These are phyloP conservation scores for Sebastes nivosus DNA, from an alignment of 2,797 vertebrate genomes.

Conservation along the genomic window DNA sequence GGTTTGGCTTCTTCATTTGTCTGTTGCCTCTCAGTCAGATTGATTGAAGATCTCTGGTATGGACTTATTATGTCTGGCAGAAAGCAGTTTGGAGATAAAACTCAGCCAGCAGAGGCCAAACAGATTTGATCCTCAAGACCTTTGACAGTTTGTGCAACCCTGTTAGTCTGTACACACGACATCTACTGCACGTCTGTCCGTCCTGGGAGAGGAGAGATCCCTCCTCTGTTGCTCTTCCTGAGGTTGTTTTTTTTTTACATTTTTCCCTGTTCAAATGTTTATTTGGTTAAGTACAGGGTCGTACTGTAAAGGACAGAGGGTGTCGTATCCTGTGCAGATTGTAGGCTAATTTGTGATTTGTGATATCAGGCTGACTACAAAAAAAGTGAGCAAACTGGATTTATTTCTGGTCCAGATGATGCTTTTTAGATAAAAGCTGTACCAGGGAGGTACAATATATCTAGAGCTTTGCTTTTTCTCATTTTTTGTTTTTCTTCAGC, in stretches of 20 bases:
- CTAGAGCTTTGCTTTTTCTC: conserved; percentile 13
- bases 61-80: not conserved
- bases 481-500: not conserved
- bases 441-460: conserved; percentile 26
- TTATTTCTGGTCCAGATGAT: conserved; percentile 20
- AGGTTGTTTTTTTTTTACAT: no score
- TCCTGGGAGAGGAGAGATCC: no score
- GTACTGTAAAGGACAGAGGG: no score
- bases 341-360: no score
- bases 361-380: no score
- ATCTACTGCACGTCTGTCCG: no score
- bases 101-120: not conserved
- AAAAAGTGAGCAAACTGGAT: conserved; percentile 13
- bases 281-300: no score
- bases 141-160: not conserved
- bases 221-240: no score
- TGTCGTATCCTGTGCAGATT: no score
- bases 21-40: not conserved
- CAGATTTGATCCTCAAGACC: not conserved
- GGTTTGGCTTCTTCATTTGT: not conserved
- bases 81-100: not conserved
- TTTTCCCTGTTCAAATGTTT: no score
- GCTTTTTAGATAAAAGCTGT: conserved; percentile 55
- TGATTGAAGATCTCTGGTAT: not conserved
- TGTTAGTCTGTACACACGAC: no score